Evolutionary conservation across 2,113 vertebrate genomes (phyloP), one percentile per base, ranked within the genome.

Genomic region (Amphiprion percula): DNA sequence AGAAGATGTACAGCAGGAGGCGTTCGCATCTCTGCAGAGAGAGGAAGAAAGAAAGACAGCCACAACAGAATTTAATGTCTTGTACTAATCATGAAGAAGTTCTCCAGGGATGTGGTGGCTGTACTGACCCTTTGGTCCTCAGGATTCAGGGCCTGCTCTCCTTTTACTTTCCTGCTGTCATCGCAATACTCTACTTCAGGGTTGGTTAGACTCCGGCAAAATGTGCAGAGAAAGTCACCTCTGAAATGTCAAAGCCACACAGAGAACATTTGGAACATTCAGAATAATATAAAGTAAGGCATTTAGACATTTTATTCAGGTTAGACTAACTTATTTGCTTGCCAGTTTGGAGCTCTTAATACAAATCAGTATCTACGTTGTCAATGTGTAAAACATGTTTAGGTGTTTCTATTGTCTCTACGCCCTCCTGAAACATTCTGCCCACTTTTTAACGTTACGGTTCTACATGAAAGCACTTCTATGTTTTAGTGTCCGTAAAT

Each of bases 181-280:
- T 98, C 97, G 93, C 97, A 98, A 91, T 99, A 99, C 85, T 97
- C 96, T n/a, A 99, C 96, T 92, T 99, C 97, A 28, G 98, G 98
- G 64, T 90, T 96, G 63, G 91, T 92, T 70, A 98, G 90, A 91
- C 95, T 97, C 93, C 98, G 96, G 89, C 98, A 99, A 94, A 98
- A 99, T 0, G 98, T 98, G 88, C 98, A 99, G 92, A 99, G 97
- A 95, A 98, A 99, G 67, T 99, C 97, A 52, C 98, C 98, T 91
- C 97, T 99, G 66, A 87, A 86, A 71, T 24, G 85, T 76, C 50
- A 88, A 28, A 65, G 19, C n/a, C 44, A 67, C 39, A 77, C 11
- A 72, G 10, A 30, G 58, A 19, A 64, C n/a, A 68, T 44, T 37
- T 24, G 68, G 54, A 50, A 52, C 6, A 28, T 59, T 55, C 30